A percentile compares a stretch with the other conserved stretches of the same genome.
phyloP scores from a whole-genome alignment of 2,113 vertebrate species.

The Mastomys coucha region DNA sequence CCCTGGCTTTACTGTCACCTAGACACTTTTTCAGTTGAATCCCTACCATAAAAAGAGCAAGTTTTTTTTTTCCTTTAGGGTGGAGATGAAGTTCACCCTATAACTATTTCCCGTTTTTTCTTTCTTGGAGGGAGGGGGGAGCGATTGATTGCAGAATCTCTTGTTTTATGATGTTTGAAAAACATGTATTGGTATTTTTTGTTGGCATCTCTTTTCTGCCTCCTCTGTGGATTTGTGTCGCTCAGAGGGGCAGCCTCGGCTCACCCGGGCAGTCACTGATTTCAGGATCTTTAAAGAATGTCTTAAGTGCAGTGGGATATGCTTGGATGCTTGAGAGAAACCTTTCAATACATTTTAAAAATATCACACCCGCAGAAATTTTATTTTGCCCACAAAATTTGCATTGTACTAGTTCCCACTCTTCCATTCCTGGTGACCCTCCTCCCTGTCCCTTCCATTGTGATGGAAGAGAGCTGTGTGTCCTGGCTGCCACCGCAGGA shows the following conservation, averaged over 20 bases:
- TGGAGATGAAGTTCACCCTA: conserved; percentile 40
- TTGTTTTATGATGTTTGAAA: not conserved
- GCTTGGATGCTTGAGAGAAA: conserved; percentile 74
- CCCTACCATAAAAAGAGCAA: not conserved
- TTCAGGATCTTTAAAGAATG: conserved; percentile 66
- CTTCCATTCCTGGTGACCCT: conserved; percentile 65
- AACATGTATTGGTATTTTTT: not conserved
- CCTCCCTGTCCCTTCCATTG: not conserved
- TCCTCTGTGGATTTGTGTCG: not conserved
- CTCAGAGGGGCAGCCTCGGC: not conserved
- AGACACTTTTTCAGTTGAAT: conserved; percentile 37
- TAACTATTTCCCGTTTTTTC: conserved; percentile 15
- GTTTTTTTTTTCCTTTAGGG: not conserved
- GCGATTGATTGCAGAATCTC: not conserved
- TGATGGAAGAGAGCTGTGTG: not conserved
- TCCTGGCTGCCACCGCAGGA: not conserved
- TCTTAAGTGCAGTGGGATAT: conserved; percentile 74
- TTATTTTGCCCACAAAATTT: conserved; percentile 82
- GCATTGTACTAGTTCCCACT: conserved; percentile 80
- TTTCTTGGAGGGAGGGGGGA: not conserved
- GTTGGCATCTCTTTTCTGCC: not conserved
- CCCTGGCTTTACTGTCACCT: conserved; percentile 39
- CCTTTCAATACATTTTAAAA: conserved; percentile 79
- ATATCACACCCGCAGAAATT: conserved; percentile 80
- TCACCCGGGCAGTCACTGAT: conserved; percentile 36